Conservation (phyloP, 2,113 vertebrate genomes). For the Tychaedon coryphoeus region DNA sequence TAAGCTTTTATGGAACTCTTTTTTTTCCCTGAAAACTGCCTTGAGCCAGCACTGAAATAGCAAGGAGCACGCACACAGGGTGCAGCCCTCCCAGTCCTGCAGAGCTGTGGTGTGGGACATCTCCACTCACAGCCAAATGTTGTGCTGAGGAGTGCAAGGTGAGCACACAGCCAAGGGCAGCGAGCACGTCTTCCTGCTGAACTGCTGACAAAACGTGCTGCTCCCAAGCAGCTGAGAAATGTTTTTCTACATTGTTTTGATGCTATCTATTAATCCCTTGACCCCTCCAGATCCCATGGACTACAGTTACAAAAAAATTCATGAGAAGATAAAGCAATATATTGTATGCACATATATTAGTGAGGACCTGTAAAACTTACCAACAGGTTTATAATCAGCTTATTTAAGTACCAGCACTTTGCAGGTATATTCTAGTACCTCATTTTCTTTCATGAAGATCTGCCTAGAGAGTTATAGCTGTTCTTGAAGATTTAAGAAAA, state of each 20-base stretch:
- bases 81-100: not conserved
- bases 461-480: not conserved
- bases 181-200: not conserved
- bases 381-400: not conserved
- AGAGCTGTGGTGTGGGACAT: not conserved
- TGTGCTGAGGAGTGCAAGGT: not conserved
- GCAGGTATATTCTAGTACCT: not conserved
- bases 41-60: not conserved
- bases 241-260: not conserved
- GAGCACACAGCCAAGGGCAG: not conserved
- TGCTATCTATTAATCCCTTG: not conserved
- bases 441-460: not conserved
- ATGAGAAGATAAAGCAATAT: not conserved
- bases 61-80: fast-evolving
- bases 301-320: not conserved
- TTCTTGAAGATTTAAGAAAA: not conserved
- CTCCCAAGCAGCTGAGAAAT: not conserved
- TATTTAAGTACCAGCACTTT: not conserved
- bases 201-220: not conserved
- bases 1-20: not conserved
- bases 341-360: not conserved
- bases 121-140: not conserved
- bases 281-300: fast-evolving
- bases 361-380: not conserved
- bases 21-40: not conserved